phyloP scores from a whole-genome alignment of 2,113 vertebrate species.

The Cyphomyrus plagiostoma region DNA sequence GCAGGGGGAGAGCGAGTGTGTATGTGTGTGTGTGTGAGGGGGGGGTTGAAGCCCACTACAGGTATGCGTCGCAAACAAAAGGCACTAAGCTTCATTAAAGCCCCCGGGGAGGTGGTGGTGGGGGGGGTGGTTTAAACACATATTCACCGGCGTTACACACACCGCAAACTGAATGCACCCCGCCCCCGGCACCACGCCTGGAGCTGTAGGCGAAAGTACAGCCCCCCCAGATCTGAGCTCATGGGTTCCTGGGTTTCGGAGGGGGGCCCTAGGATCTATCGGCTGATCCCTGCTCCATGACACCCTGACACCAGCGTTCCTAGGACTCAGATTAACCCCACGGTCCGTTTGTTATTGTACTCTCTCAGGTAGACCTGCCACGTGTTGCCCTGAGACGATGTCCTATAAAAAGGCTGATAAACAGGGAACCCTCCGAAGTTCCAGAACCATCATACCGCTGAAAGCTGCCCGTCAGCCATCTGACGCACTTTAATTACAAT shows the following conservation, averaged over 20 bases:
- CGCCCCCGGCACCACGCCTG: neutral
- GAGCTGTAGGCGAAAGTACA: slow-evolving; percentile 8
- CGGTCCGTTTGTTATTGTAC: neutral
- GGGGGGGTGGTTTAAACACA: slow-evolving; percentile 38
- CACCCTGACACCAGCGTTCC: neutral
- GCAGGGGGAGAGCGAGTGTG: neutral
- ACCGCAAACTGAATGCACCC: neutral
- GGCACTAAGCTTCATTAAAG: slow-evolving; percentile 55
- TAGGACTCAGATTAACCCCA: neutral
- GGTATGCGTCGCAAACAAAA: slow-evolving; percentile 49
- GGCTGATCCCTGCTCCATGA: neutral
- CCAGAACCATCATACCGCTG: neutral
- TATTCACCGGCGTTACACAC: slow-evolving; percentile 34
- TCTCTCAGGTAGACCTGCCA: neutral
- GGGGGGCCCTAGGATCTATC: neutral
- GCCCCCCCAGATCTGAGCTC: neutral
- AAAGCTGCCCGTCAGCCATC: neutral
- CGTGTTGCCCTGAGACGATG: neutral
- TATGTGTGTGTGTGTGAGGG: neutral
- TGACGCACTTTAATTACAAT: neutral
- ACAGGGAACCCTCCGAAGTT: neutral
- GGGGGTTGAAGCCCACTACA: slow-evolving; percentile 30
- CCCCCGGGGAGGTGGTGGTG: slow-evolving; percentile 11
- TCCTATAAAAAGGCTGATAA: neutral
- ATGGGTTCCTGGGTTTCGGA: neutral